Evolutionary conservation across 2,888 invertebrate species (phyloP), one percentile per base, ranked within the genome.

Genomic region (Macrophya alboannulata): DNA sequence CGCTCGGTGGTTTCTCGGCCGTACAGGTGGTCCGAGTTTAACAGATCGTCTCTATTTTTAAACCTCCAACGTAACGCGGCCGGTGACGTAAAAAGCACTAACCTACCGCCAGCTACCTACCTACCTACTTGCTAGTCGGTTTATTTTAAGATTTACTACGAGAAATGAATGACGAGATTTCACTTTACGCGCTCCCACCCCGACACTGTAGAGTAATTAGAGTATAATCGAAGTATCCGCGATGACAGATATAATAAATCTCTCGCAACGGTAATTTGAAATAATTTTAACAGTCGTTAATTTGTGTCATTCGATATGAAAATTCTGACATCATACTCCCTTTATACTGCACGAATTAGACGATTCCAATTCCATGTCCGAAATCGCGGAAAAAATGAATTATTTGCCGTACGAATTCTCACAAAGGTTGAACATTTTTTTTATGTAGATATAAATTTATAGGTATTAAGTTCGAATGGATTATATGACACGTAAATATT

Each of bases 1-100:
- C 59, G 89, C 90, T 91, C 91, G 91, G 92, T 92, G 91, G 92
- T 83, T 76, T 91, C 88, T 81, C 87, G 86, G 87, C 87, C 87
- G 87, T 37, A 87, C 91, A 91, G 91, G 91, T 92, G 92, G 91
- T 90, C 89, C 10, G 21, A 48, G 21, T 81, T 62, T 43, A 62
- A 59, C 62, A n/a, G 12, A 4, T 10, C 17, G 45, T 9, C 72
- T 74, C 83, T 83, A 83, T 83, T 83, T 83, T 68, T 83, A 71
- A 83, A 68, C 37, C 17, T 4, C 17, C 51, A 21, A 48, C 83
- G 68, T 83, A 21, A 21, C 81, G 59, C 40, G 65, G 37, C 83
- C 68, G 83, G 83, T 83, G 83, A 83, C 83, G 83, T 83, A 68
- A 31, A 45, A 83, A 71, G 83, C 68, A 45, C 83, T 83, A 83